Conservation (phyloP, 2,888 invertebrate genomes). For the Drosophila quinaria region DNA sequence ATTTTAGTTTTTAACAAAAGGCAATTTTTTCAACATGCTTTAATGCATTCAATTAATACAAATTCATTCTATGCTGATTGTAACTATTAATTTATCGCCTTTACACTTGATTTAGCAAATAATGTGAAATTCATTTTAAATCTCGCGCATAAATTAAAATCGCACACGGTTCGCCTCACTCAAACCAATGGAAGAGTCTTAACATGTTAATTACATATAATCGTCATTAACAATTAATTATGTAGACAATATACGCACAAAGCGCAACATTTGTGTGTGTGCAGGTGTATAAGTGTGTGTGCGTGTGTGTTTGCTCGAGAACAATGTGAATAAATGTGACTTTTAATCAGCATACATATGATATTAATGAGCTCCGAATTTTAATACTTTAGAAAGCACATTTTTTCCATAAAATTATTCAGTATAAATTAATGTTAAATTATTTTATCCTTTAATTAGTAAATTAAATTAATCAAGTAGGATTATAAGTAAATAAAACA, state of each 20-base stretch:
- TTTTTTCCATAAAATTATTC: not conserved
- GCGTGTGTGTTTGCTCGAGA: not conserved
- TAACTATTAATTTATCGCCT: conserved; percentile 75
- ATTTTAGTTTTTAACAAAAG: conserved; percentile 10
- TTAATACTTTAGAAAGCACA: conserved; percentile 2
- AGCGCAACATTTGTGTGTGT: not conserved
- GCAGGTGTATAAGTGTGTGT: not conserved
- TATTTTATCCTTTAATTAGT: not conserved
- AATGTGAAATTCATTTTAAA: conserved; percentile 71
- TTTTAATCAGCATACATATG: conserved; percentile 41
- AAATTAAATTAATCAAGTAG: not conserved
- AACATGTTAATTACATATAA: conserved; percentile 68
- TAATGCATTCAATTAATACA: conserved; percentile 16
- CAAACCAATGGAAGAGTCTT: not conserved
- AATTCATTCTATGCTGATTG: conserved; percentile 43
- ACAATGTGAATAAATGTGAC: conserved; percentile 23
- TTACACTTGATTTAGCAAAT: conserved; percentile 70
- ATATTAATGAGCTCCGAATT: conserved; percentile 23
- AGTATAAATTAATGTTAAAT: not conserved
- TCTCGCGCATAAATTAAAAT: conserved; percentile 64
- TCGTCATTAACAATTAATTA: conserved; percentile 78
- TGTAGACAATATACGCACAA: conserved; percentile 48
- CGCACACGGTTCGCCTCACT: conserved; percentile 16
- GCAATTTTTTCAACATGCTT: conserved; percentile 21
- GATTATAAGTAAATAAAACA: too few species aligned